Conservation (phyloP, 2,797 vertebrate species). For the Gymnoscopelus microlampas region DNA sequence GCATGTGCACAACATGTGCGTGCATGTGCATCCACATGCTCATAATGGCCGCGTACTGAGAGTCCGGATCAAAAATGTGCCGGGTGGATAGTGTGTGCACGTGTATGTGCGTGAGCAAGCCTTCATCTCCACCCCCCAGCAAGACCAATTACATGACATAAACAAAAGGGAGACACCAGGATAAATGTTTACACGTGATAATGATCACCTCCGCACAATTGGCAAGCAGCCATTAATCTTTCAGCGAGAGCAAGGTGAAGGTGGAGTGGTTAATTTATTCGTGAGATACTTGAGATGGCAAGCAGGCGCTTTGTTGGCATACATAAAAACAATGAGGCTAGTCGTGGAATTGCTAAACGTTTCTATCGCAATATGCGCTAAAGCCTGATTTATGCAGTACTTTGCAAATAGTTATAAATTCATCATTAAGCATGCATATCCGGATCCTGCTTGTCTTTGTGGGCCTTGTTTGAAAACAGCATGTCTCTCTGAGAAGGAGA, state of each 20-base stretch:
- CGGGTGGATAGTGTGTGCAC: not conserved
- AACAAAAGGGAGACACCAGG: slow-evolving; percentile 45
- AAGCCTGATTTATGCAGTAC: not conserved
- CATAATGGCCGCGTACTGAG: no score
- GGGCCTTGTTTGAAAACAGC: not conserved
- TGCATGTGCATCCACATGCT: not conserved
- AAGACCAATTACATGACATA: slow-evolving; percentile 32
- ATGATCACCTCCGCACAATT: slow-evolving; percentile 34
- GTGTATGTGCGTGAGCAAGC: slow-evolving; percentile 6
- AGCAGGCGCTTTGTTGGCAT: slow-evolving; percentile 39
- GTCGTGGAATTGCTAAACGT: slow-evolving; percentile 10
- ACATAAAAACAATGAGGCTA: slow-evolving; percentile 6
- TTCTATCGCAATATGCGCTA: not conserved
- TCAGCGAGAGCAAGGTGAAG: slow-evolving; percentile 26
- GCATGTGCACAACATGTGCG: not conserved
- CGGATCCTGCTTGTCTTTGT: not conserved
- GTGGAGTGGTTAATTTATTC: slow-evolving; percentile 31
- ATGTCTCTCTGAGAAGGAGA: not conserved
- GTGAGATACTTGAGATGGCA: slow-evolving; percentile 20
- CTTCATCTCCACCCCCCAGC: not conserved
- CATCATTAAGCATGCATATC: not conserved
- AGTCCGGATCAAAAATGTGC: no score
- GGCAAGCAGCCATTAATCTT: slow-evolving; percentile 23
- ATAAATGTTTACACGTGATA: slow-evolving; percentile 41
- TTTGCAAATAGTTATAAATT: no score